phyloP scores from a whole-genome alignment of 37 sponge, comb jelly and placozoan genomes.

The Agelas oroides region DNA sequence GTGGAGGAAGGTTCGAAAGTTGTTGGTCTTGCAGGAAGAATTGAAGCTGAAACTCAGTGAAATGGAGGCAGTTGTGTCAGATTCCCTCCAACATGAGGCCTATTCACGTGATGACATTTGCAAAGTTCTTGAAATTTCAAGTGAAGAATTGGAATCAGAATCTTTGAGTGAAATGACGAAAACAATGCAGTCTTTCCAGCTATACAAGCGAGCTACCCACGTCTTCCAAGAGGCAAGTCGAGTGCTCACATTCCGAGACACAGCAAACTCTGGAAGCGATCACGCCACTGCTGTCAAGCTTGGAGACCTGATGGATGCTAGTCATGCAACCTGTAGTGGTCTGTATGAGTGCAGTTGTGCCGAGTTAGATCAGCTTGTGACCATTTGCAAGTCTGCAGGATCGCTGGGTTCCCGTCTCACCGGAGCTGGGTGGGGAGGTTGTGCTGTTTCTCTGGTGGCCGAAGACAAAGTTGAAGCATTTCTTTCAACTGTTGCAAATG shows the following conservation, averaged over 20 bases:
- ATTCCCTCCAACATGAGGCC: slow-evolving; percentile 69
- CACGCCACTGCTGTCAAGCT: slow-evolving; percentile 51
- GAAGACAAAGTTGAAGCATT: slow-evolving; percentile 55
- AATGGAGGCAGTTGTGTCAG: slow-evolving; percentile 75
- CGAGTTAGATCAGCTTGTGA: slow-evolving; percentile 85
- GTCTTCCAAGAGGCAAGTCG: slow-evolving; percentile 87
- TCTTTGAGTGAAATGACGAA: slow-evolving; percentile 54
- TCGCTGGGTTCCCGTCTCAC: slow-evolving; percentile 92
- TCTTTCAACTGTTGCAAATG: slow-evolving; percentile 45
- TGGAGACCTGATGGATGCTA: slow-evolving; percentile 91
- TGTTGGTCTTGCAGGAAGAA: slow-evolving; percentile 59
- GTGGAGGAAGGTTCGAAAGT: slow-evolving; percentile 65
- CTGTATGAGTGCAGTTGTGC: slow-evolving; percentile 91
- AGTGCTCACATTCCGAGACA: slow-evolving; percentile 71
- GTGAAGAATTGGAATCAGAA: slow-evolving; percentile 41
- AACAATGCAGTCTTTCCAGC: slow-evolving; percentile 61
- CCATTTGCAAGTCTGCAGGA: slow-evolving; percentile 68
- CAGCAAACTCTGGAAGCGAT: slow-evolving; percentile 39
- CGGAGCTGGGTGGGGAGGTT: slow-evolving; percentile 99
- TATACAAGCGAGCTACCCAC: slow-evolving; percentile 89
- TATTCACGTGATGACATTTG: slow-evolving; percentile 87
- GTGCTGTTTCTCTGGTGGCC: slow-evolving; percentile 88
- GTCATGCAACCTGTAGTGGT: slow-evolving; percentile 86
- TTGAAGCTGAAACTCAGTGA: slow-evolving; percentile 38
- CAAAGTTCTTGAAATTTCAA: slow-evolving; percentile 59